Conservation (phyloP, 2,888 invertebrate species). For the Conistra vaccinii region DNA sequence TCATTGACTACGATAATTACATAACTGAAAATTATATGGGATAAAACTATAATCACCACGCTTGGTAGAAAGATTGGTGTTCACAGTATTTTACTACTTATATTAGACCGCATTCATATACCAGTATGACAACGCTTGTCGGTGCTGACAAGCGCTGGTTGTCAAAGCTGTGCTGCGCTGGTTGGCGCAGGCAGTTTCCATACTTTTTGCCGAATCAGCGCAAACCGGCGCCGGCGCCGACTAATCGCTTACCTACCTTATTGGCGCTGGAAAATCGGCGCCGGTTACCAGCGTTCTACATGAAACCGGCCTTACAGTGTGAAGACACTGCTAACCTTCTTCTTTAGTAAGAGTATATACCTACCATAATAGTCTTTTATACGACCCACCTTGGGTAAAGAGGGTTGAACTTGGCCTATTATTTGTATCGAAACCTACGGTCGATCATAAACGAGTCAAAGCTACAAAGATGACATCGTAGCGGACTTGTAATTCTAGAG, state of each 20-base stretch:
- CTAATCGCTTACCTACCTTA: too few species aligned
- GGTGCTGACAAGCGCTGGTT: too few species aligned
- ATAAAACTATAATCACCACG: background rate
- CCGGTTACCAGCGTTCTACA: too few species aligned
- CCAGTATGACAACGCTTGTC: too few species aligned
- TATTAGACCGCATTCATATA: too few species aligned
- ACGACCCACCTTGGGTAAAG: background rate
- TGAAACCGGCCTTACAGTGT: too few species aligned
- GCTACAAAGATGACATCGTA: background rate
- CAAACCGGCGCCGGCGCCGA: too few species aligned
- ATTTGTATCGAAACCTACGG: background rate
- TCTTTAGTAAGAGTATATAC: background rate
- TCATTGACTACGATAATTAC: background rate
- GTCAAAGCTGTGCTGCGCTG: too few species aligned
- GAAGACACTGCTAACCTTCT: background rate
- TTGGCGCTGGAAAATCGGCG: too few species aligned
- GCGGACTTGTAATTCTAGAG: too few species aligned
- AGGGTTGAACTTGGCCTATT: background rate
- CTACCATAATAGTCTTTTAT: background rate
- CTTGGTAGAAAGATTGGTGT: background rate
- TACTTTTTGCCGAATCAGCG: too few species aligned
- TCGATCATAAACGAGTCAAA: background rate
- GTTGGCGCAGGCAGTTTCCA: too few species aligned
- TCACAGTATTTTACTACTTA: background rate
- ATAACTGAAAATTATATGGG: background rate